phyloP scores from a whole-genome alignment of 2,797 vertebrate genomes.

The Chromis chromis region DNA sequence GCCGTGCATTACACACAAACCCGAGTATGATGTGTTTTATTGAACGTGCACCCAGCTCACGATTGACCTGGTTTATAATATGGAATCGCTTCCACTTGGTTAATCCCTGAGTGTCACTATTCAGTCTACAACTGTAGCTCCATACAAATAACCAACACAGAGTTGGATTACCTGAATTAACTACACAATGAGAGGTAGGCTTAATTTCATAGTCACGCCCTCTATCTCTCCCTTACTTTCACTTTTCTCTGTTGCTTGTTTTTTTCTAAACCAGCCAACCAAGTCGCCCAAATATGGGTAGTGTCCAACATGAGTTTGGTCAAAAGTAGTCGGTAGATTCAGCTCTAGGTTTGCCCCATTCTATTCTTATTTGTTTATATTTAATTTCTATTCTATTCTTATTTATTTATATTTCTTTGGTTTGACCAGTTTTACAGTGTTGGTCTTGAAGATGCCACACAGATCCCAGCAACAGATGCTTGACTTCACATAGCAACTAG shows the following conservation, averaged over 20 bases:
- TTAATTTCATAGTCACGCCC: background rate
- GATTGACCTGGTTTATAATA: constrained; percentile 18
- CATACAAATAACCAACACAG: background rate
- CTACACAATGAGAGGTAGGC: background rate
- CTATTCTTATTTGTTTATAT: too few species aligned
- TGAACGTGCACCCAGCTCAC: background rate
- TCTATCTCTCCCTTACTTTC: background rate
- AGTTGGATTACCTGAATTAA: background rate
- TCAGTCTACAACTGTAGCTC: background rate
- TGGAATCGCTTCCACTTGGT: background rate
- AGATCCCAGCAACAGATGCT: too few species aligned
- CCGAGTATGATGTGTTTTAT: background rate
- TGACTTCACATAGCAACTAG: too few species aligned
- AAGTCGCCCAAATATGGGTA: background rate
- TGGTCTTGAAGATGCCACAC: too few species aligned
- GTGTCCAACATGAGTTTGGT: background rate
- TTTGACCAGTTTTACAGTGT: too few species aligned
- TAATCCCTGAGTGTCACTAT: constrained; percentile 13
- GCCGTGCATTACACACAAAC: background rate
- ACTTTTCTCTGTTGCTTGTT: background rate
- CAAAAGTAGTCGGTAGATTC: too few species aligned
- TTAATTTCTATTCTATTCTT: too few species aligned
- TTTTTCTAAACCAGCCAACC: background rate
- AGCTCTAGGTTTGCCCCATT: too few species aligned
- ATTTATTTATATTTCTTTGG: too few species aligned